A percentile compares a stretch with the other conserved stretches of the same genome.
Evolutionary conservation across 2,113 vertebrate species (phyloP).

Genomic region (Oxyruncus cristatus): DNA sequence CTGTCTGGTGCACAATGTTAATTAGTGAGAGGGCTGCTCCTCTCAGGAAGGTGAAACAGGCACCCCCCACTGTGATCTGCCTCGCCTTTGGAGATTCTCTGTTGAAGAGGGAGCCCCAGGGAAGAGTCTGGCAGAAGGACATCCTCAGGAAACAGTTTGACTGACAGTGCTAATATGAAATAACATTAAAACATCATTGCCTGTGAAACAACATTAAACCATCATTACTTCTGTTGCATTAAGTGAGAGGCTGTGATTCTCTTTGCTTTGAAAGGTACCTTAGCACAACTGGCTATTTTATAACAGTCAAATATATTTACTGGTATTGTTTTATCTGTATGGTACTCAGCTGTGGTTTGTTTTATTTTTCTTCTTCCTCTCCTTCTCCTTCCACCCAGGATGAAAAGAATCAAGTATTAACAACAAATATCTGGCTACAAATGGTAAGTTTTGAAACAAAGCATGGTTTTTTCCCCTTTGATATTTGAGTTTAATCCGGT

Average conservation of each 20-base stretch:
- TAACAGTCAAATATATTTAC: neutral
- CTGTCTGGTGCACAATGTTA: neutral
- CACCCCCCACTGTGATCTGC: neutral
- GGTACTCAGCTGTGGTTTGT: neutral
- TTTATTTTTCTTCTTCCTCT: neutral
- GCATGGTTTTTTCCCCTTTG: neutral
- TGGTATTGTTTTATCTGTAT: neutral
- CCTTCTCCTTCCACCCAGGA: slow-evolving; percentile 77
- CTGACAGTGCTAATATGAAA: neutral
- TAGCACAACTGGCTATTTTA: neutral
- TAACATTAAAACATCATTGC: neutral
- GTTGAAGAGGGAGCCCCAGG: neutral
- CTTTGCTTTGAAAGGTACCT: neutral
- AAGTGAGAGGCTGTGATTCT: neutral
- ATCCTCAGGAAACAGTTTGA: neutral
- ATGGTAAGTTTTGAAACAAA: slow-evolving; percentile 79
- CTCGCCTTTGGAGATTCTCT: neutral
- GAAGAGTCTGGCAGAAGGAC: neutral
- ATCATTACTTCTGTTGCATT: neutral
- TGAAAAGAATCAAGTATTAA: slow-evolving; percentile 96
- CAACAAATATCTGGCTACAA: slow-evolving; percentile 92
- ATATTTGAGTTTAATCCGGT: neutral
- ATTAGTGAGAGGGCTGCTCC: neutral
- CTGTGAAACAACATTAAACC: neutral
- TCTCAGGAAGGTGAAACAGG: neutral